Evolutionary conservation across 2,888 invertebrate species (phyloP), one percentile per base, ranked within the genome.

Genomic region (Alloplasta piceator): DNA sequence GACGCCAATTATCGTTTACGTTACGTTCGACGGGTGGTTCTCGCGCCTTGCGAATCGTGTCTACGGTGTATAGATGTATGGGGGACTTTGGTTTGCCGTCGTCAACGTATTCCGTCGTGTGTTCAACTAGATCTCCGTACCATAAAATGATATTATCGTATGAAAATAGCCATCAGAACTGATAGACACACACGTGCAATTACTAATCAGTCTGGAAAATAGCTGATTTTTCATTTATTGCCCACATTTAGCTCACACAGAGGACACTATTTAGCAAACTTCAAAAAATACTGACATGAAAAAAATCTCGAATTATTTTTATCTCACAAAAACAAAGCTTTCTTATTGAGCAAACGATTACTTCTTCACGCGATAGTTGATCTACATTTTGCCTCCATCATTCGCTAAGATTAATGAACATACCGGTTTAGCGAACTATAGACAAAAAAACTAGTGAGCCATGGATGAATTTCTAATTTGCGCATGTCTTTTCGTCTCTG

Each of bases 1-100:
- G 89, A 86, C 86, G 87, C 86, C 89, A 89, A 90, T 90, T 91
- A 90, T 88, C 89, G 87, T 87, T 85, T 84, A 80, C 85, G 85
- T 83, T 80, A 79, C 82, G 83, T 72, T 80, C 66, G 74, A 56
- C 26, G 66, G 71, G 77, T 60, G 38, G n/a, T 75, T 75, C 63
- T 60, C 50, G 48, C 60, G 58, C 36, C 63, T 50, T 66, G 66
- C 68, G 50, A 50, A 43, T 58, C 38, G 67, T 50, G 52, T 67
- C 38, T 63, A 50, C 26, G 26, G 26, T 26, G 3, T 26, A 26
- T 26, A 26, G 26, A 26, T 36, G 60, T 52, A 76, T 63, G 71
- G 63, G 55, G 76, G 68, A 58, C 75, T 74, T 78, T 66, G 74
- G 58, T 74, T 50, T 74, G 46, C 55, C 71, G 74, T 60, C 60